Conservation (phyloP, 2,113 vertebrate species). For the Prionailurus bengalensis region DNA sequence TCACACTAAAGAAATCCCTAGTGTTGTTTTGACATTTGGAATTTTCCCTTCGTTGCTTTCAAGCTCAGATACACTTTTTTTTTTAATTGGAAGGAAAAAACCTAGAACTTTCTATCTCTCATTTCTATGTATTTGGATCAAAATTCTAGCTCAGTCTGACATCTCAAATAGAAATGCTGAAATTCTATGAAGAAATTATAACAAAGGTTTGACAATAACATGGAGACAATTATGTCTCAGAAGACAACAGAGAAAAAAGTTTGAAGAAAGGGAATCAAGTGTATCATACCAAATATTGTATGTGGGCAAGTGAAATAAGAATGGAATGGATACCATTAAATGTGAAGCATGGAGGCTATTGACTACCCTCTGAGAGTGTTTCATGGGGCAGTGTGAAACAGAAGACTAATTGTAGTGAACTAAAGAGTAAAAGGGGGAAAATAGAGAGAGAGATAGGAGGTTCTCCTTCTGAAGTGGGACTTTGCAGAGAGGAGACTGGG, state of each 20-base stretch:
- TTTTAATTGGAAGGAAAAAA: not conserved
- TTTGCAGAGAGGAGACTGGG: not conserved
- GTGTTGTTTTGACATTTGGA: not conserved
- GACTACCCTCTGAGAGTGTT: not conserved
- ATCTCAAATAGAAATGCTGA: not conserved
- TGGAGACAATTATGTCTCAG: not conserved
- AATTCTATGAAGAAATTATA: not conserved
- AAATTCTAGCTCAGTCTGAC: not conserved
- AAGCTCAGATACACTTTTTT: not conserved
- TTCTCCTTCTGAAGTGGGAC: not conserved
- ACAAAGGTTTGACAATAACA: not conserved
- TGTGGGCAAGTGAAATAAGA: not conserved
- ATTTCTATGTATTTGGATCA: not conserved
- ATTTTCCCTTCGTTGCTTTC: not conserved
- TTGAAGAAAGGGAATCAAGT: not conserved
- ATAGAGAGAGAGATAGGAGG: no score
- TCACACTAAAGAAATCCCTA: not conserved
- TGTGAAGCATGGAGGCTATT: not conserved
- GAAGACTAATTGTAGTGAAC: not conserved
- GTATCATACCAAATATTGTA: not conserved
- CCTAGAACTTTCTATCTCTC: not conserved
- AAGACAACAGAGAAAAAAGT: not conserved
- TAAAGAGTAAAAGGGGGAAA: not conserved
- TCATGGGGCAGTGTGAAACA: not conserved
- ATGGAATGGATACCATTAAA: not conserved